Evolutionary conservation across 2,113 vertebrate genomes (phyloP).

Genomic region (Forbesichthys papilliferus): DNA sequence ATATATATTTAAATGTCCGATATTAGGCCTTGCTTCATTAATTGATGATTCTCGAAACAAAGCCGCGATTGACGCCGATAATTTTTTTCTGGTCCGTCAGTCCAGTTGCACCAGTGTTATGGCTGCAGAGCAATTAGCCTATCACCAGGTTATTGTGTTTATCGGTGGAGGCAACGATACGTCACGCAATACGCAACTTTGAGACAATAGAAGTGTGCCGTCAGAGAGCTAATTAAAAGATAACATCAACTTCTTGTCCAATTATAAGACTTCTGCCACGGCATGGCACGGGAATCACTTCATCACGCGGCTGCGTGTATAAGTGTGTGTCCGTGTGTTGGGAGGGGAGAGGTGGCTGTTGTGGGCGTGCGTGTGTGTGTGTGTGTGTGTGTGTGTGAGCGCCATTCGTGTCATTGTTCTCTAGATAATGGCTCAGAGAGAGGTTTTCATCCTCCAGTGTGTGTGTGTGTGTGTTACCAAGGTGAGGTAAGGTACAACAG

Average conservation of each 20-base stretch:
- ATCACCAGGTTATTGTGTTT: constrained; percentile 55
- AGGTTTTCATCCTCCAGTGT: background rate
- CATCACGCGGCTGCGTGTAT: constrained; percentile 53
- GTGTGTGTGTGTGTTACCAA: background rate
- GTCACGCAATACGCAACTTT: constrained; percentile 72
- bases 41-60: constrained; percentile 1
- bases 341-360: background rate
- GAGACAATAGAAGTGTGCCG: constrained; percentile 61
- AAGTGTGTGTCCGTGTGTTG: constrained; percentile 5
- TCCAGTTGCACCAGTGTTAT: no score
- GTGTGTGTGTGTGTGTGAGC: constrained; percentile 15
- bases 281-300: constrained; percentile 62
- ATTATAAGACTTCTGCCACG: constrained; percentile 68
- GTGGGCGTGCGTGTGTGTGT: constrained; percentile 9
- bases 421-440: background rate
- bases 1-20: background rate
- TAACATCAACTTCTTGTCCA: constrained; percentile 71
- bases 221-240: constrained; percentile 74
- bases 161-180: constrained; percentile 63
- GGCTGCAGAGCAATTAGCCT: constrained; percentile 59
- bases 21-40: constrained; percentile 19
- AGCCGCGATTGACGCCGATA: no score
- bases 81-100: no score
- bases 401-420: constrained; percentile 14
- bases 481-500: background rate